Conservation (phyloP, 2,888 invertebrate genomes). For the Melieria omissa region DNA sequence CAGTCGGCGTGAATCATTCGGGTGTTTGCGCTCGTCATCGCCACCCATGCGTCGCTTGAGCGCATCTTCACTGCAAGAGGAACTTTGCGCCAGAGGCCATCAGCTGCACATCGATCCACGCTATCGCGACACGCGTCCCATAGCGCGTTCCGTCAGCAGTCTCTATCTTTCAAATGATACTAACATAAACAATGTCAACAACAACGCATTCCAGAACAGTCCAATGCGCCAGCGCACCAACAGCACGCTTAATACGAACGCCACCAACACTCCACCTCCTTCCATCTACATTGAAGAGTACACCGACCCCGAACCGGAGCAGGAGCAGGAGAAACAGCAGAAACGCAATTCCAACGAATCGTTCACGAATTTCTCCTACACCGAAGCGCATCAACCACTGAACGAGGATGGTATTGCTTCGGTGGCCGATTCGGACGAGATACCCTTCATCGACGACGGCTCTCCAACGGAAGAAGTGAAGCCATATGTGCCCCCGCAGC, state of each 20-base stretch:
- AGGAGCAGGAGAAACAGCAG: conserved; percentile 45
- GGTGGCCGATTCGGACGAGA: conserved; percentile 62
- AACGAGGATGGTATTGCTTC: conserved; percentile 66
- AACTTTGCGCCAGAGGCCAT: conserved; percentile 61
- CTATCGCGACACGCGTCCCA: conserved; percentile 65
- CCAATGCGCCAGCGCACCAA: conserved; percentile 51
- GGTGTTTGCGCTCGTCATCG: conserved; percentile 53
- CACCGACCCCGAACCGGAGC: conserved; percentile 51
- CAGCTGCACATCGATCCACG: conserved; percentile 66
- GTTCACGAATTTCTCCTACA: conserved; percentile 56
- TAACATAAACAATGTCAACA: conserved; percentile 32
- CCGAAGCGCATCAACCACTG: conserved; percentile 64
- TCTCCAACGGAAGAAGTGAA: conserved; percentile 60
- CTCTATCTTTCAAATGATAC: conserved; percentile 53
- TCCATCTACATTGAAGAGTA: conserved; percentile 66
- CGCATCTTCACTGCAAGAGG: conserved; percentile 64
- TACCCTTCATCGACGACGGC: conserved; percentile 68
- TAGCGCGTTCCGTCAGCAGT: conserved; percentile 63
- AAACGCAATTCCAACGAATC: conserved; percentile 60
- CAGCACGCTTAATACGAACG: conserved; percentile 45
- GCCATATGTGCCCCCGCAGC: conserved; percentile 46
- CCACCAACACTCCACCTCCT: conserved; percentile 57
- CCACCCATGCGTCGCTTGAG: conserved; percentile 59
- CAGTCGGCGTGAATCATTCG: conserved; percentile 57
- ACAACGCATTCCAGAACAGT: conserved; percentile 42